Evolutionary conservation across 2,113 vertebrate species (phyloP), one percentile per base, ranked within the genome.

Genomic region (Carlito syrichta): DNA sequence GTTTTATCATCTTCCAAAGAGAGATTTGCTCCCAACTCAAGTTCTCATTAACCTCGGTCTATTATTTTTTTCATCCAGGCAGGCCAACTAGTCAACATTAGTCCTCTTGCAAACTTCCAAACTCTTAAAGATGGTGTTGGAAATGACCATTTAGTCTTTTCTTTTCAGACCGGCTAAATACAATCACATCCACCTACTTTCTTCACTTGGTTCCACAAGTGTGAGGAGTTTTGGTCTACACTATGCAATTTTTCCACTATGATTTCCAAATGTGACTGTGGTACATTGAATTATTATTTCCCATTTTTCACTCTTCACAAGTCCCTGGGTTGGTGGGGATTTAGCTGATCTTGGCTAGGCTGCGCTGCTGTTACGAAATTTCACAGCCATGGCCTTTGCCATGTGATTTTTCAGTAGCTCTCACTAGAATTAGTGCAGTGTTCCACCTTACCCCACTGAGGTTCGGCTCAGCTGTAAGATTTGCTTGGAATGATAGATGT

Each of bases 291-390:
- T 54, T 60, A 50, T 12, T 74, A 14, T 32, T 82, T 85, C 35
- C 50, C 25, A 35, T 66, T 88, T n/a, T 38, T 25, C 2, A 2
- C 5, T n/a, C 32, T 71, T 60, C 62, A 12, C 68, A 56, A 54
- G 20, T 45, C 90, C 54, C n/a, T 54, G 58, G 32, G 7, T 82
- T 82, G 40, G 50, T 52, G 74, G 86, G 43, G 50, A 66, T 9
- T 63, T 86, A 58, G 82, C 69, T 95, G 91, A 14, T 94, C 93
- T 69, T 97, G 90, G 83, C 90, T 85, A 13, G 43, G 76, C 69
- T 68, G 14, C 9, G 78, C 40, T 78, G 81, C 68, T 78, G 16
- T 12, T 87, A 48, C 17, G 60, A 60, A 73, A 56, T 77, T 19
- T 20, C 0, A 58, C 30, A 22, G 52, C 32, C 7, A 6, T 54